A percentile compares a stretch with the other conserved stretches of the same genome.
Conservation (phyloP, 2,797 vertebrate species). For the Benthosema pterotum region DNA sequence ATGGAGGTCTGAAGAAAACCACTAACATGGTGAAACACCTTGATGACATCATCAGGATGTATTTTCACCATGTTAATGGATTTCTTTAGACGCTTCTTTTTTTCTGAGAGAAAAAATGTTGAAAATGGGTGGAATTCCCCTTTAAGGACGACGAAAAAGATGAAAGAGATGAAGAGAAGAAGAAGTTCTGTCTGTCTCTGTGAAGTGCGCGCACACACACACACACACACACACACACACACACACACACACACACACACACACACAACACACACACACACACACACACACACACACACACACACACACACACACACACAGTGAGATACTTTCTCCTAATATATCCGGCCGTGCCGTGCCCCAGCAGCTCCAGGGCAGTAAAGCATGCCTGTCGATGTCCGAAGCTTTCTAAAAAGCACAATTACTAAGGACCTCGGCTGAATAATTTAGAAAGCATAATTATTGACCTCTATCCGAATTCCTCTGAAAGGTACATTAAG, state of each 20-base stretch:
- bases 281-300: no score
- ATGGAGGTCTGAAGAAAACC: no score
- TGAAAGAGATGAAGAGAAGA: no score
- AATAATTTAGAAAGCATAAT: slow-evolving; percentile 88
- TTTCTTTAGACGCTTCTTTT: no score
- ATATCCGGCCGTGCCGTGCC: slow-evolving; percentile 67
- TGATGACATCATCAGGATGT: no score
- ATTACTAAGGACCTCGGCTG: slow-evolving; percentile 82
- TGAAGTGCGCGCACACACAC: slow-evolving; percentile 5
- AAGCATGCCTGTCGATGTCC: slow-evolving; percentile 77
- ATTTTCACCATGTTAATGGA: no score
- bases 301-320: slow-evolving; percentile 37
- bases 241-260: slow-evolving; percentile 22
- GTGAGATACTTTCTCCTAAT: slow-evolving; percentile 35
- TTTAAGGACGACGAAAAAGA: slow-evolving; percentile 49
- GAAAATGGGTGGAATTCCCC: no score
- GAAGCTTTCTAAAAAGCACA: slow-evolving; percentile 84
- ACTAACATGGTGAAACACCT: no score
- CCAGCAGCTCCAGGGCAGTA: slow-evolving; percentile 72
- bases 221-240: slow-evolving; percentile 26
- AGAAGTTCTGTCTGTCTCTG: neutral
- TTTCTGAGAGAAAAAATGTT: no score
- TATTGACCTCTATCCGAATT: slow-evolving; percentile 86
- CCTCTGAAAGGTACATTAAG: slow-evolving; percentile 86
- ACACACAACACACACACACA: slow-evolving; percentile 20